Evolutionary conservation across 2,113 vertebrate genomes (phyloP).

Genomic region (Sorex araneus): DNA sequence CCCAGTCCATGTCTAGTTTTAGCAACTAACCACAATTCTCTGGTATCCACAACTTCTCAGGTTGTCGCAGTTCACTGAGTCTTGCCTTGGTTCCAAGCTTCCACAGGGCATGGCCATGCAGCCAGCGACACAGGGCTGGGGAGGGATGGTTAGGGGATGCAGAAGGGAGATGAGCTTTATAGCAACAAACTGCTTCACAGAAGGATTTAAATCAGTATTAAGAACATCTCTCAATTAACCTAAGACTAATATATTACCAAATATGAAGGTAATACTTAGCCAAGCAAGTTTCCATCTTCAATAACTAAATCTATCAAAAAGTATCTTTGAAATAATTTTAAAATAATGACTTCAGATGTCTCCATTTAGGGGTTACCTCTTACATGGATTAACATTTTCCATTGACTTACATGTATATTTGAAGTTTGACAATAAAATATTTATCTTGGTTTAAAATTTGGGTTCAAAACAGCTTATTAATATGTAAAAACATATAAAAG

Average conservation of each 20-base stretch:
- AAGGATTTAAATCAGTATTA: neutral
- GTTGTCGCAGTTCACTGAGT: neutral
- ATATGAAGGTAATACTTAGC: neutral
- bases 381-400: neutral
- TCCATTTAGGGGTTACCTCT: neutral
- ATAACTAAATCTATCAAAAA: slow-evolving; percentile 1
- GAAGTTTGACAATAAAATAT: slow-evolving; percentile 37
- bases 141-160: neutral
- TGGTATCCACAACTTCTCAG: neutral
- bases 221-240: neutral
- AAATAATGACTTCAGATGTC: neutral
- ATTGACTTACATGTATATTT: slow-evolving; percentile 19
- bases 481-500: too few relatives aligned
- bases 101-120: neutral
- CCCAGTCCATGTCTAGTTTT: neutral
- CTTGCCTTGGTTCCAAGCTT: neutral
- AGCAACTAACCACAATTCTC: neutral
- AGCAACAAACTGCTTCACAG: neutral
- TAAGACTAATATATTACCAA: neutral
- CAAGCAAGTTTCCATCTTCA: neutral
- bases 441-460: slow-evolving; percentile 55
- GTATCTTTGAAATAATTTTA: neutral
- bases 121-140: neutral
- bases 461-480: too few relatives aligned
- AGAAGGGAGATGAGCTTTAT: neutral